Evolutionary conservation across 2,888 invertebrate species (phyloP).

Genomic region (Lasioglossum villosulum): DNA sequence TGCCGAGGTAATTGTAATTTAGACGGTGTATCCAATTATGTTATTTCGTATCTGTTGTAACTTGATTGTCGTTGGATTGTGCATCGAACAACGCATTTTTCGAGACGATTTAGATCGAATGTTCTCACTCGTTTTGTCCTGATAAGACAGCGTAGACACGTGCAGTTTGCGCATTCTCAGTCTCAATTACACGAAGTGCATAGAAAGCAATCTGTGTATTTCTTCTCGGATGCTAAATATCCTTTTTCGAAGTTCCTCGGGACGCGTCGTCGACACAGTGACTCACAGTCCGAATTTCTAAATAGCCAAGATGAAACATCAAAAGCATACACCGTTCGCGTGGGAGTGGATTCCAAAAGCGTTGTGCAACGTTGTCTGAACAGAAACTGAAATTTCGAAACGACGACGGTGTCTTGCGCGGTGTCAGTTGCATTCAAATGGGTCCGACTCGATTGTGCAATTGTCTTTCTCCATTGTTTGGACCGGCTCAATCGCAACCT

Average conservation of each 20-base stretch:
- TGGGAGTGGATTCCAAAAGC: constrained; percentile 1
- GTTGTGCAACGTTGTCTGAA: constrained; percentile 8
- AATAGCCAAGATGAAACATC: not conserved
- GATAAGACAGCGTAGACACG: not conserved
- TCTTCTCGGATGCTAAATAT: not conserved
- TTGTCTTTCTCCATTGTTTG: constrained; percentile 9
- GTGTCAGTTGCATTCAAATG: constrained; percentile 10
- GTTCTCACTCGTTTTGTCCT: not conserved
- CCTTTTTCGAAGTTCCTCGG: not conserved
- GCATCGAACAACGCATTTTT: not conserved
- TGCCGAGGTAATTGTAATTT: not conserved
- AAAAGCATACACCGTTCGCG: constrained; percentile 15
- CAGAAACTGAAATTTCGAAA: constrained; percentile 18
- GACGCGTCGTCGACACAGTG: not conserved
- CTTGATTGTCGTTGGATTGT: not conserved
- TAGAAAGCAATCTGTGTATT: not conserved
- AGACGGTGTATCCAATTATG: not conserved
- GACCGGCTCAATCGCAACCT: not conserved
- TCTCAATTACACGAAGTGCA: not conserved
- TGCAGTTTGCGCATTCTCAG: not conserved
- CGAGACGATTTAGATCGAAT: not conserved
- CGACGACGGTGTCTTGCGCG: not conserved
- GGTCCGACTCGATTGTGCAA: constrained; percentile 5
- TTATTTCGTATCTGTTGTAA: not conserved
- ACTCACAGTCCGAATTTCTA: not conserved